Conservation (phyloP, 2,888 invertebrate species). For the Elegia similella region DNA sequence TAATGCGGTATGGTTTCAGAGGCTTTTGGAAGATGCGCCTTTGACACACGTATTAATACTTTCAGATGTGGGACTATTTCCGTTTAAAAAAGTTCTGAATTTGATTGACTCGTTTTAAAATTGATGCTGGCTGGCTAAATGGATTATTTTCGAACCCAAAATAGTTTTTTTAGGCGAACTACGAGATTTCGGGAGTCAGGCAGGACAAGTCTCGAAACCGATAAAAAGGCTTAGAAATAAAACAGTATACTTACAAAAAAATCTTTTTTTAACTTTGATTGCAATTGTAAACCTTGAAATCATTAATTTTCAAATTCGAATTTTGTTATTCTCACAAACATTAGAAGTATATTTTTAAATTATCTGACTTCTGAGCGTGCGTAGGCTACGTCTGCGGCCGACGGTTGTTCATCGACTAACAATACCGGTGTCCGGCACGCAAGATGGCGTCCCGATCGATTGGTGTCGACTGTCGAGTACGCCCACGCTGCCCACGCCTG, state of each 20-base stretch:
- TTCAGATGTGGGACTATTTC: conserved; percentile 19
- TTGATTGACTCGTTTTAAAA: conserved; percentile 10
- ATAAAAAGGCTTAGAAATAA: no score
- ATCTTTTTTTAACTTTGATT: no score
- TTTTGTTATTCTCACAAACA: no score
- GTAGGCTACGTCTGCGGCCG: conserved; percentile 29
- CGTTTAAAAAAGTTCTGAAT: not conserved
- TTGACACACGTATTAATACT: conserved; percentile 46
- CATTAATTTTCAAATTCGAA: no score
- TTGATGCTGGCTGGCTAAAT: not conserved
- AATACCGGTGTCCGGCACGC: conserved; percentile 54
- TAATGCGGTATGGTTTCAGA: conserved; percentile 64
- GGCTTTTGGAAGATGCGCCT: conserved; percentile 52
- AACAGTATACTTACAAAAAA: no score
- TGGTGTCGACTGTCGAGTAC: conserved; percentile 58
- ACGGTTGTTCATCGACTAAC: conserved; percentile 43
- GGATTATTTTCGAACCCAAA: not conserved
- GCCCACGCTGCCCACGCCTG: conserved; percentile 73
- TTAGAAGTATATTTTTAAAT: not conserved
- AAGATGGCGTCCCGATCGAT: conserved; percentile 78
- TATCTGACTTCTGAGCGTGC: conserved; percentile 7
- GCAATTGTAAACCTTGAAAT: no score
- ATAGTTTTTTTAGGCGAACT: no score
- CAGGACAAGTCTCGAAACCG: no score
- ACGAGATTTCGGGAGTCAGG: no score